phyloP scores from a whole-genome alignment of 2,113 vertebrate species.

The Malurus cyaneus region DNA sequence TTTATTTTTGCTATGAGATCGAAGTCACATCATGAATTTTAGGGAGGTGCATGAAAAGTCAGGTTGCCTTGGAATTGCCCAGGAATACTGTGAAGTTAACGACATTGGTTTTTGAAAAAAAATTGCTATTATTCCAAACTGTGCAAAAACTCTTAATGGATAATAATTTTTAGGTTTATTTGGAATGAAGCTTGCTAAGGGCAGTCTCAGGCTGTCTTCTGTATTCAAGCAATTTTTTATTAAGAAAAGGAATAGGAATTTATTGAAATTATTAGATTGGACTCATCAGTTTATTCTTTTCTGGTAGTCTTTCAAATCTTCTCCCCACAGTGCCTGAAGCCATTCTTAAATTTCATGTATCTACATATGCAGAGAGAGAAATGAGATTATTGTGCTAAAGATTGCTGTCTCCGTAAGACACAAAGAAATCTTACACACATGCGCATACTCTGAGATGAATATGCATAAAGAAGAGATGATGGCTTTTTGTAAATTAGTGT shows the following conservation, averaged over 20 bases:
- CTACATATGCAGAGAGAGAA: not conserved
- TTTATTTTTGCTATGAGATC: not conserved
- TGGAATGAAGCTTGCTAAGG: not conserved
- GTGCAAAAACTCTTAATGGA: not conserved
- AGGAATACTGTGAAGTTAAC: not conserved
- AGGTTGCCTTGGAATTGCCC: not conserved
- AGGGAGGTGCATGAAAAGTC: not conserved
- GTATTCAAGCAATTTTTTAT: constrained; percentile 19
- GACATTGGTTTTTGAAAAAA: not conserved
- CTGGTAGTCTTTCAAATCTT: not conserved
- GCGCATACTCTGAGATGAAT: not conserved
- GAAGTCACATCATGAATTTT: not conserved
- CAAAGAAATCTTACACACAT: not conserved
- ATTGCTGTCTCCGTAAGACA: not conserved
- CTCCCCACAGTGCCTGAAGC: not conserved
- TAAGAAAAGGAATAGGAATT: not conserved
- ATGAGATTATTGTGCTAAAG: not conserved
- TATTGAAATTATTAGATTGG: constrained; percentile 20
- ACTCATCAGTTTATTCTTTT: not conserved
- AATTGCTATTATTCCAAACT: not conserved
- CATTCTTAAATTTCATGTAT: not conserved
- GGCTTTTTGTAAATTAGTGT: constrained; percentile 18
- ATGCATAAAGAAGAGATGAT: not conserved
- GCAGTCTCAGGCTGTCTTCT: not conserved
- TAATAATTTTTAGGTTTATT: not conserved